phyloP scores from a whole-genome alignment of 2,797 vertebrate genomes.

The Acipenser oxyrinchus region DNA sequence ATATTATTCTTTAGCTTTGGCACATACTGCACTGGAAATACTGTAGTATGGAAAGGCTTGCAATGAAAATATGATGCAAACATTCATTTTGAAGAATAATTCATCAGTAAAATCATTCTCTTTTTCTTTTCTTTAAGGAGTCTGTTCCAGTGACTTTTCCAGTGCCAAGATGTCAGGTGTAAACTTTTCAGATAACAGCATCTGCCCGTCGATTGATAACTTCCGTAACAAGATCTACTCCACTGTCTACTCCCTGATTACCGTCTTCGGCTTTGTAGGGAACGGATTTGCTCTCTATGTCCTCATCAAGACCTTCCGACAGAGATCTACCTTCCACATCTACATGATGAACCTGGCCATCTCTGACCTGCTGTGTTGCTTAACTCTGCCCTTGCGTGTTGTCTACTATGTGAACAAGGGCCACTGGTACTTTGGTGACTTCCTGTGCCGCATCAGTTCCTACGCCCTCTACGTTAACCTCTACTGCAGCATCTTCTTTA shows the following conservation, averaged over 20 bases:
- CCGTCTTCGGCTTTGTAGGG: slow-evolving; percentile 70
- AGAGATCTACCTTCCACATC: slow-evolving; percentile 76
- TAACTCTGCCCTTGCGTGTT: slow-evolving; percentile 79
- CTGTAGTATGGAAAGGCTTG: too few relatives aligned
- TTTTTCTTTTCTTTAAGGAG: too few relatives aligned
- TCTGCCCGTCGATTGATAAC: slow-evolving; percentile 60
- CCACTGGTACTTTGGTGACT: slow-evolving; percentile 74
- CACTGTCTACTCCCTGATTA: slow-evolving; percentile 78
- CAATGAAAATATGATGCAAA: too few relatives aligned
- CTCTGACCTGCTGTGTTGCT: slow-evolving; percentile 81
- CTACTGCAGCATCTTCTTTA: slow-evolving; percentile 90
- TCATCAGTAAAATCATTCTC: too few relatives aligned
- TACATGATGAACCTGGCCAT: slow-evolving; percentile 88
- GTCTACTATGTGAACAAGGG: slow-evolving; percentile 77
- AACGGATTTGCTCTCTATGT: slow-evolving; percentile 77
- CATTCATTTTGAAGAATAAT: too few relatives aligned
- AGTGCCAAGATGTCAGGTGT: too few relatives aligned
- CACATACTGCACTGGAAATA: too few relatives aligned
- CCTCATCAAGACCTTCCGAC: slow-evolving; percentile 62
- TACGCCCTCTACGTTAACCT: slow-evolving; percentile 90
- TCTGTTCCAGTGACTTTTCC: too few relatives aligned
- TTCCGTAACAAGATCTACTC: slow-evolving; percentile 89
- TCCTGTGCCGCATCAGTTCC: slow-evolving; percentile 79
- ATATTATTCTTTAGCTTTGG: too few relatives aligned
- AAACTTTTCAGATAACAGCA: not conserved